Percentiles rank a stretch among this genome's conserved stretches.
phyloP scores from a whole-genome alignment of 2,888 invertebrate genomes.

The Campoplex capitator region DNA sequence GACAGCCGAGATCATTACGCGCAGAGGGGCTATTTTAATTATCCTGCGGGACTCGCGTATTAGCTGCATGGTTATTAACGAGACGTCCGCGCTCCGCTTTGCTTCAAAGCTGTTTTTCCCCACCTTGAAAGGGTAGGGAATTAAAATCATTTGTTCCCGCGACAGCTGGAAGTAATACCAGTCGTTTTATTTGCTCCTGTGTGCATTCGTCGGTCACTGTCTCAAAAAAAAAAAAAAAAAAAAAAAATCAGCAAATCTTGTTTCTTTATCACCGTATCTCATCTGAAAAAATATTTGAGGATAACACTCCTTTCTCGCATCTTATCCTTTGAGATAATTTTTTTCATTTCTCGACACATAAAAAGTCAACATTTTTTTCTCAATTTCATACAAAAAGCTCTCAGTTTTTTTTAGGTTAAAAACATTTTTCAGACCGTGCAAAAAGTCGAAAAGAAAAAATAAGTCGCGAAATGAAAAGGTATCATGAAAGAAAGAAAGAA shows the following conservation, averaged over 20 bases:
- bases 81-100: constrained; percentile 63
- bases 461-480: not conserved
- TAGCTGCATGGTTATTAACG: constrained; percentile 76
- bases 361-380: no score
- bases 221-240: constrained; percentile 28
- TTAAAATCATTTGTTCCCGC: constrained; percentile 73
- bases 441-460: not conserved
- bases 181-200: constrained; percentile 67
- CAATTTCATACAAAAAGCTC: not conserved
- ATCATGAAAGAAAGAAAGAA: not conserved
- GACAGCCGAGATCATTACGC: constrained; percentile 34
- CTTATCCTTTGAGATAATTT: not conserved
- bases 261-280: constrained; percentile 19
- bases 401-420: not conserved
- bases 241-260: constrained; percentile 20
- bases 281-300: constrained; percentile 5
- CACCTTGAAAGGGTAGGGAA: constrained; percentile 49
- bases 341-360: not conserved
- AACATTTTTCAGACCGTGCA: not conserved
- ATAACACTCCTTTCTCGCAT: not conserved
- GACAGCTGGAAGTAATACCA: constrained; percentile 72
- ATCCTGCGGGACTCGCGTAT: constrained; percentile 72
- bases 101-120: constrained; percentile 45
- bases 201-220: constrained; percentile 45
- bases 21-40: constrained; percentile 75